Evolutionary conservation across 30 jellyfish, hydroid and myxozoan genomes (phyloP), one percentile per base, ranked within the genome.

Genomic region (Pelagia noctiluca): DNA sequence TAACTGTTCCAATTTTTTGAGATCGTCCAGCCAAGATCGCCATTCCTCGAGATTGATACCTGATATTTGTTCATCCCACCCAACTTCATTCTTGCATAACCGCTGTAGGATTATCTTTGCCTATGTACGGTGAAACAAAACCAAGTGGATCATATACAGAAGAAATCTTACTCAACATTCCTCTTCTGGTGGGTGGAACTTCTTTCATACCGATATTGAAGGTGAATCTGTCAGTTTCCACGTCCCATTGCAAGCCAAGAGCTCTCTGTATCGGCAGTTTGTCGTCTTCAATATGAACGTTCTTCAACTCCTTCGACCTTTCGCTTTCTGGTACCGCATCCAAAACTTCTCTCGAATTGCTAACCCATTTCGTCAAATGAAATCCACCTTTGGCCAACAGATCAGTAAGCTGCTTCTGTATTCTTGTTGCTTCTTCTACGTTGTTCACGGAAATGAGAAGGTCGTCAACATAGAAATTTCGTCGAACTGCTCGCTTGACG

Each of bases 121-220:
- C 32, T 26, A 64, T 35, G 50, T 19, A 79, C 5, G 90, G 90
- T 22, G 85, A 79, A 25, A 79, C 32, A 28, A 79, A 79, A 4
- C 86, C 90, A 34, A 63, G 71, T 12, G 90, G 90, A 30, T 79
- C 90, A 35, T 61, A 79, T 2, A 79, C 8, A 33, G 84, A 61
- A 23, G 82, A 19, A 52, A 79, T 65, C 25, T 7, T 79, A 28
- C 82, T 36, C 85, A 79, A 29, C 21, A 63, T 36, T 34, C 73
- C 50, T 79, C 90, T 28, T 36, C 85, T 35, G 33, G 86, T 79
- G 18, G 84, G 31, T 37, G 84, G 69, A 7, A 8, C 28, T 1
- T 46, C 71, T 62, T 61, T 79, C 37, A 37, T 13, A 24, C 33
- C 22, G 29, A 57, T 76, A 13, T 52, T 76, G 42, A 76, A 50